Base-by-base conservation (phyloP, 2,797 vertebrate species). In the Schizothorax lantsangensis region DNA sequence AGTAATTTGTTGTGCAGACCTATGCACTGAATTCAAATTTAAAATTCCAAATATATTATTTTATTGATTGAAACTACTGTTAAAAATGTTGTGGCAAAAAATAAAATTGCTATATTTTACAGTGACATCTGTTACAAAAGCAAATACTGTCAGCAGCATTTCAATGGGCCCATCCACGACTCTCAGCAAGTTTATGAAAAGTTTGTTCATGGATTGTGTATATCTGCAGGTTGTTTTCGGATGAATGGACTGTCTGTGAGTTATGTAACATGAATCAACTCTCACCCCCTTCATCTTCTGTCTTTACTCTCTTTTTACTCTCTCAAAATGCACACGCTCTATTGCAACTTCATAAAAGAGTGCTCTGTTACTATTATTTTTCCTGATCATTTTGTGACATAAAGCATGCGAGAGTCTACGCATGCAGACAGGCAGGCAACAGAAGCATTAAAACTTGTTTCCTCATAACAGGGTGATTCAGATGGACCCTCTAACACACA, bases 181-280 rank as follows among this genome's bases (percentile, higher is more conserved):
- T 75, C 73, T 10, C 73, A 21, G 1, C 4, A 21, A 77, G 86
- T 90, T 93, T 88, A 91, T 91, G 92, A 86, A 26, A 62, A 80
- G 83, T 92, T 92, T 90, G 84, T 87, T 91, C 80, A 84, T 88
- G 88, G 92, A 93, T 94, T 93, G 91, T 30, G 68, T 92, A 92
- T 92, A 91, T 90, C 89, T 89, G 59, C 59, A 90, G 88, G 86
- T 84, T 54, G 81, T 86, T 87, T 84, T 86, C 68, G 57, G 90
- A 88, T 90, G 90, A 93, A 89, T 49, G 36, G 15, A 33, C 10
- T 21, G 33, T 7, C 38, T 73, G 81, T 81, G 59, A 57, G 84
- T 94, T 93, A 92, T 86, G 89, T 84, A 93, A 93, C 88, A 54
- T 23, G 80, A 83, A 77, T 84, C 86, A 87, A 84, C 84, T 84